A percentile compares a stretch with the other conserved stretches of the same genome.
These are phyloP conservation scores for Scolopax rusticola DNA, from an alignment of 2,797 vertebrate genomes.

Conservation along the genomic window DNA sequence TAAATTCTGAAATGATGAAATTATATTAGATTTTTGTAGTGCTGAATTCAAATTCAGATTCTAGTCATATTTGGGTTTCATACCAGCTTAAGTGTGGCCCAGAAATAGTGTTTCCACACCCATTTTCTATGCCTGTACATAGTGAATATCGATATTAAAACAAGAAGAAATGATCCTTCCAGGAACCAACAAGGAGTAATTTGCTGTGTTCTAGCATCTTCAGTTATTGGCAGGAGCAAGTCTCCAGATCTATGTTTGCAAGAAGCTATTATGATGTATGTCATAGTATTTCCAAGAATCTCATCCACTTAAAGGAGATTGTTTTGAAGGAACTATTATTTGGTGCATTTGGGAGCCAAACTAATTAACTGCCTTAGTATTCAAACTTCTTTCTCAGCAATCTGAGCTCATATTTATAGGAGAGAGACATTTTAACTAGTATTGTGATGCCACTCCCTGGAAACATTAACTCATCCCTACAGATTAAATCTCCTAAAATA, in stretches of 20 bases:
- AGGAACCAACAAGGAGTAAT: neutral
- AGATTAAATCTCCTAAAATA: conserved; percentile 24
- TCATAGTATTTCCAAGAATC: conserved; percentile 60
- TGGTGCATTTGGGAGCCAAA: conserved; percentile 50
- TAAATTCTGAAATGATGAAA: neutral
- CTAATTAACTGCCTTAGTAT: conserved; percentile 41
- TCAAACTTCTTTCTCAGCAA: conserved; percentile 50
- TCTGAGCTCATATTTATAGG: conserved; percentile 38
- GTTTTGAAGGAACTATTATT: conserved; percentile 57
- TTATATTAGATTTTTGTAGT: neutral
- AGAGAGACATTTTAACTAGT: conserved; percentile 6
- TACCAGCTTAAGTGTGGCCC: neutral
- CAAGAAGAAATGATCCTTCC: neutral
- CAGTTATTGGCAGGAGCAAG: conserved; percentile 9
- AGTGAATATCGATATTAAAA: neutral
- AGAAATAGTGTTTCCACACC: neutral
- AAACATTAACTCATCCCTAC: conserved; percentile 37
- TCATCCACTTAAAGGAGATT: conserved; percentile 26
- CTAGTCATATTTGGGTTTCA: neutral
- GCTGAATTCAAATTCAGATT: neutral
- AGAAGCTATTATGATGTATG: neutral
- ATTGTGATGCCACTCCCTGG: neutral
- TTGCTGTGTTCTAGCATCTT: conserved; percentile 18
- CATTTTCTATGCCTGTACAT: neutral
- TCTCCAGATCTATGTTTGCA: conserved; percentile 21